Evolutionary conservation across 2,797 vertebrate species (phyloP), one percentile per base, ranked within the genome.

Genomic region (Thripadectes ignobilis): DNA sequence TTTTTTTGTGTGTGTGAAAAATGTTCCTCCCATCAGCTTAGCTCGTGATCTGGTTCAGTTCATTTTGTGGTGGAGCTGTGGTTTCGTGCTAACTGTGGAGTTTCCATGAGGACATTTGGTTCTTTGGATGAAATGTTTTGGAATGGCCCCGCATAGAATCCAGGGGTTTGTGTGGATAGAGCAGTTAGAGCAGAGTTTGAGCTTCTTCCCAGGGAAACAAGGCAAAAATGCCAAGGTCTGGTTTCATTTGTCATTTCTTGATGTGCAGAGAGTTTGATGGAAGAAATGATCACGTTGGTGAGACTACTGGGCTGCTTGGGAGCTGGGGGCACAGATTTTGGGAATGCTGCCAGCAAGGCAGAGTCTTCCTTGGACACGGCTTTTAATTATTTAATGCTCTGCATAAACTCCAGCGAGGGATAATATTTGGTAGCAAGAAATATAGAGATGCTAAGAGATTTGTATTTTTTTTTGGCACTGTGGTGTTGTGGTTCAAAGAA

Each of bases 191-290:
- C 59, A 39, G 24, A 55, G 77, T n/a, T 93, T 93, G 96, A 94
- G 58, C 5, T 74, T 68, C 85, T 85, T 95, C 89, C 95, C 89
- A 94, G 82, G 81, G 89, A 94, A 95, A 96, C 62, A 89, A 89
- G 46, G 68, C 75, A 24, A 77, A 32, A 61, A 36, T 3, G 79
- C 95, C 76, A 74, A 65, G 72, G 62, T 83, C 76, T 95, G 96
- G 87, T 85, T 95, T 95, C 41, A 5, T 85, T 92, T 89, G 93
- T 43, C 76, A 52, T 83, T 94, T 91, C 54, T 88, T 43, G 72
- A 57, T 27, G 34, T 46, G 54, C n/a, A 78, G 38, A 32, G 85
- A 75, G 15, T 68, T 54, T 88, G 93, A 77, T 91, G 93, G 89
- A 94, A 94, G 89, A 88, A 75, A 54, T 36, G 85, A 80, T 83